Base-by-base conservation (phyloP, 2,113 vertebrate species). In the Nesogale talazaci region DNA sequence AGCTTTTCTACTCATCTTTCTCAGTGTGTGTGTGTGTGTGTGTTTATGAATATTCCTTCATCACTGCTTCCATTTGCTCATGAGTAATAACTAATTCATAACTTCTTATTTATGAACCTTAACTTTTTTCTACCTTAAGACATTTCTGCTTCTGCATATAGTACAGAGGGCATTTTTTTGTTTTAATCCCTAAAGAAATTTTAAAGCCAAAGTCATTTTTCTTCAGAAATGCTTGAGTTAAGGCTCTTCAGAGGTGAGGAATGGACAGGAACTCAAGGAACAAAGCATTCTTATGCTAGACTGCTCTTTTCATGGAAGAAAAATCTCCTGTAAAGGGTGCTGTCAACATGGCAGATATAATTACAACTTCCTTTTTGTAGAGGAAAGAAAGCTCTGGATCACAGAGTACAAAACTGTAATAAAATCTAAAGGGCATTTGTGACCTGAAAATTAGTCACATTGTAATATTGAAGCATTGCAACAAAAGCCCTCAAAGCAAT, bases 401-500 rank as follows among this genome's bases (percentile, higher is more conserved):
- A 59, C 42, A 56, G 38, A 65, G 29, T 84, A 81, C 2, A 61
- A 27, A 61, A 91, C 14, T 76, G 74, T 82, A 86, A 83, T 86
- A 86, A 89, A 76, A 83, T 27, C 29, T 29, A 3, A 92, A 56
- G 22, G 15, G 31, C 15, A 57, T 81, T n/a, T 2, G 1, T 42
- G 42, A 93, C 34, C 38, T 69, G n/a, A 94, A 7, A 83, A 78
- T 4, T 56, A 42, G 69, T 72, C 9, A 31, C 61, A 70, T 94
- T 61, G 38, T 67, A 90, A 38, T 56, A 36, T 6, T 78, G n/a
- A 92, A 89, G 56, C 84, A 78, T 80, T 42, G 36, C 76, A 93
- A 42, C 56, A 29, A 80, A 89, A 89, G 22, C 0, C 23, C 86
- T 92, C n/a, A 92, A 85, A 88, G 85, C 82, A 81, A n/a, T 88